A percentile compares a stretch with the other conserved stretches of the same genome.
Evolutionary conservation across 2,888 invertebrate species (phyloP).

Genomic region (Trimorus sp.): DNA sequence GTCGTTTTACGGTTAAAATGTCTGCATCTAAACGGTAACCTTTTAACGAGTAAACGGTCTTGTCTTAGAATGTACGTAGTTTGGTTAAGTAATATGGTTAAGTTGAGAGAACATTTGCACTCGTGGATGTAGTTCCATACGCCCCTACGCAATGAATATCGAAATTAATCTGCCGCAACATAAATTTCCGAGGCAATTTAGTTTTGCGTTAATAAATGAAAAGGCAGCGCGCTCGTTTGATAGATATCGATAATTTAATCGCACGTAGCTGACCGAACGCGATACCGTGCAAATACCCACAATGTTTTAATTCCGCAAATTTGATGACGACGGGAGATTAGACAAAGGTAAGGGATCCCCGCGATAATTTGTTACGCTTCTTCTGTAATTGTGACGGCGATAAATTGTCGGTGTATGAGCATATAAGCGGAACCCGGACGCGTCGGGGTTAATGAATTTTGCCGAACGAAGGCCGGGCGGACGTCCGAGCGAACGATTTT

Average conservation of each 20-base stretch:
- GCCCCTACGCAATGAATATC: slow-evolving; percentile 13
- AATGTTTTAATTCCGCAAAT: slow-evolving; percentile 29
- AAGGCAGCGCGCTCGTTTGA: slow-evolving; percentile 13
- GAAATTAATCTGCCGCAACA: slow-evolving; percentile 10
- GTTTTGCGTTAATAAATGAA: slow-evolving; percentile 22
- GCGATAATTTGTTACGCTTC: slow-evolving; percentile 57
- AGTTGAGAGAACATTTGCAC: too few relatives aligned
- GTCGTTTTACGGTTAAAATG: too few relatives aligned
- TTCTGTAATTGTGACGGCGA: slow-evolving; percentile 52
- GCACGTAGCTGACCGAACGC: background rate
- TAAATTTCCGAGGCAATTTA: slow-evolving; percentile 38
- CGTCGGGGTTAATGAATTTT: slow-evolving; percentile 53
- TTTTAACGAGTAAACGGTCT: too few relatives aligned
- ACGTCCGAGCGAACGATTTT: slow-evolving; percentile 58
- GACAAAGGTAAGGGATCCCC: slow-evolving; percentile 19
- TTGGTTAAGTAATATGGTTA: too few relatives aligned
- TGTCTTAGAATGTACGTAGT: too few relatives aligned
- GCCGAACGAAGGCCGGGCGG: slow-evolving; percentile 23
- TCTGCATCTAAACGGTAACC: too few relatives aligned
- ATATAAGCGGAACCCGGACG: slow-evolving; percentile 52
- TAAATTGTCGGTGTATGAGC: slow-evolving; percentile 48
- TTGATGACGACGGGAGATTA: slow-evolving; percentile 43
- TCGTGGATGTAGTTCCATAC: too few relatives aligned
- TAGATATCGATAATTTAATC: slow-evolving; percentile 46
- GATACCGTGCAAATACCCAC: slow-evolving; percentile 13